Evolutionary conservation across 2,797 vertebrate genomes (phyloP), one percentile per base, ranked within the genome.

Genomic region (Channa striata): DNA sequence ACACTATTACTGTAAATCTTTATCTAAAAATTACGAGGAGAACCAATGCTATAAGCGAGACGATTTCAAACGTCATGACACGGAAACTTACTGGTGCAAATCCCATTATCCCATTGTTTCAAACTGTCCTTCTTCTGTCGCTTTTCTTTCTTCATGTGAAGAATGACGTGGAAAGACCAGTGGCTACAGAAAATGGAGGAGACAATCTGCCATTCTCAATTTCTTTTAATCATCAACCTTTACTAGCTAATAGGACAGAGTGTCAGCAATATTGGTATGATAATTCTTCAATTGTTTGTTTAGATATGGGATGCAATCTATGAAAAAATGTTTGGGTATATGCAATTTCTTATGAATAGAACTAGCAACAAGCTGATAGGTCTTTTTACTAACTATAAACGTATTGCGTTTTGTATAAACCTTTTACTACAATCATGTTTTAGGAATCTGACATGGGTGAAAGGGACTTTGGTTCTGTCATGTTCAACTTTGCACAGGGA

Each of bases 21-120:
- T 74, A 93, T 93, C 93, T 94, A 88, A 82, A 92, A 77, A 77
- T 63, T 40, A 72, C 1, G 64, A 74, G 93, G 90, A 94, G 92
- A 94, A 94, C 89, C 90, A 87, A 92, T 87, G 87, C 70, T 68
- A 59, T 66, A 73, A 91, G 94, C 91, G 87, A 93, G 84, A 87
- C 88, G 83, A 92, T 88, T 74, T 94, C 94, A 95, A 96, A 96
- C 96, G 95, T 95, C 96, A 95, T 94, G 94, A 96, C 96, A 95
- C 95, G 96, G 95, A 95, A 96, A 96, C 95, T 93, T 94, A 89
- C 62, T 93, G 94, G 96, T 96, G 96, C 94, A 90, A 84, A 77
- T 91, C 94, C 94, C 94, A 95, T 86, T 82, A 74, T 80, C 67
- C 83, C 73, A 63, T 85, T 74, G 74, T 71, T 82, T 64, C 66